A percentile compares a stretch with the other conserved stretches of the same genome.
phyloP scores from a whole-genome alignment of 30 jellyfish, hydroid and myxozoan genomes.

The Haliclystus octoradiatus region DNA sequence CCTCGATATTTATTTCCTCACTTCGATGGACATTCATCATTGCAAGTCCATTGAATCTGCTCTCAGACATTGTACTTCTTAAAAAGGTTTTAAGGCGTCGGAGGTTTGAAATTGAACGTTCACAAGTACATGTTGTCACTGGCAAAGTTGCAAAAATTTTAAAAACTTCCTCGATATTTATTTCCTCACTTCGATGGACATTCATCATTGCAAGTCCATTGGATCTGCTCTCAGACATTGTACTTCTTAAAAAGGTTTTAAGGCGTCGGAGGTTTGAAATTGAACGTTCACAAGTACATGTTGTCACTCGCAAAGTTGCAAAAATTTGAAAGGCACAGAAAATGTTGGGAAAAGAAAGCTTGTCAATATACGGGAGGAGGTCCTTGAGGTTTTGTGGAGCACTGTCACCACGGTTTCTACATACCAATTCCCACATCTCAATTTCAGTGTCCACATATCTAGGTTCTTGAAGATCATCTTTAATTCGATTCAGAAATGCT shows the following conservation, averaged over 20 bases:
- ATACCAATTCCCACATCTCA: no score
- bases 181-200: no score
- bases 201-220: conserved; percentile 28
- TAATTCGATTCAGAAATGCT: no score
- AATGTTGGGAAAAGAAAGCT: conserved; percentile 23
- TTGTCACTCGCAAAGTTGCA: conserved; percentile 39
- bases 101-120: conserved; percentile 29
- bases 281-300: conserved; percentile 41
- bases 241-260: conserved; percentile 16
- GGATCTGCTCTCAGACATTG: conserved; percentile 9
- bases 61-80: conserved; percentile 19
- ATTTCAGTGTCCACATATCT: no score
- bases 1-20: no score
- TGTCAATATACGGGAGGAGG: conserved; percentile 28
- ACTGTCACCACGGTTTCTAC: no score
- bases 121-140: conserved; percentile 44
- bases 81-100: conserved; percentile 16
- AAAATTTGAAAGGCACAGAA: conserved; percentile 28
- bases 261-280: conserved; percentile 24
- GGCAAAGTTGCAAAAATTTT: conserved; percentile 35
- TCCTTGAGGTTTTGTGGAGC: no score
- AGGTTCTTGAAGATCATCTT: no score
- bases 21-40: conserved; percentile 15
- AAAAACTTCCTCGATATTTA: conserved; percentile 17
- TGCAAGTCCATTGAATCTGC: conserved; percentile 23